Evolutionary conservation across 2,888 invertebrate species (phyloP), one percentile per base, ranked within the genome.

Genomic region (Tuta absoluta): DNA sequence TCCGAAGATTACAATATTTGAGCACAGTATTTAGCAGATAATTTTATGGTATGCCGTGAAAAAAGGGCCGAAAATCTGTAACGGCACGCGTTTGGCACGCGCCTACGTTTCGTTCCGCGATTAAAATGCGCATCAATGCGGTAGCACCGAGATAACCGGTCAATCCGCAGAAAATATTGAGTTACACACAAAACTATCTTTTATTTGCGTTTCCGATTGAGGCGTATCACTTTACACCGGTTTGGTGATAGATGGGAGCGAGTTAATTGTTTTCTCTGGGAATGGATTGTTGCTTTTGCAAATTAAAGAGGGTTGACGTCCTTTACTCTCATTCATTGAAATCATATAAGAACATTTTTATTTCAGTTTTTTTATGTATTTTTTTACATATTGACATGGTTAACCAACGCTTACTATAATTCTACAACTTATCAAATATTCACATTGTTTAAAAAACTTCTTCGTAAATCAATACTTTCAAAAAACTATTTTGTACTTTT

Each of bases 121-220:
- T 85, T 85, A 85, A 84, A 84, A 85, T 77, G 78, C 74, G 75
- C 80, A 85, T 85, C 81, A 85, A 80, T 85, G 28, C 77, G 78
- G 72, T 78, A 81, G 77, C 74, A 72, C 71, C 66, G 73, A 84
- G 85, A 86, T 86, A 84, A 81, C 75, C 81, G 75, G 75, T 75
- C 84, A 81, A 85, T 85, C 83, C 79, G 82, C 76, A 84, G 74
- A 81, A 84, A 84, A 81, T 86, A 90, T 91, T 82, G 77, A 81
- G 80, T 91, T 89, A 87, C 90, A 84, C 71, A 48, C 72, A 78
- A 78, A 80, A 53, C 56, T 85, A 85, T 87, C 86, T 84, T 83
- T 80, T 91, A 89, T 91, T 91, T 90, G 81, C 86, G 69, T 88
- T 89, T 86, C 85, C 78, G 88, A 90, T 90, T 87, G 87, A 80